Percentiles rank a stretch among this genome's conserved stretches.
These are phyloP conservation scores for Keiferia lycopersicella DNA, from an alignment of 2,888 invertebrate genomes.

Conservation along the genomic window DNA sequence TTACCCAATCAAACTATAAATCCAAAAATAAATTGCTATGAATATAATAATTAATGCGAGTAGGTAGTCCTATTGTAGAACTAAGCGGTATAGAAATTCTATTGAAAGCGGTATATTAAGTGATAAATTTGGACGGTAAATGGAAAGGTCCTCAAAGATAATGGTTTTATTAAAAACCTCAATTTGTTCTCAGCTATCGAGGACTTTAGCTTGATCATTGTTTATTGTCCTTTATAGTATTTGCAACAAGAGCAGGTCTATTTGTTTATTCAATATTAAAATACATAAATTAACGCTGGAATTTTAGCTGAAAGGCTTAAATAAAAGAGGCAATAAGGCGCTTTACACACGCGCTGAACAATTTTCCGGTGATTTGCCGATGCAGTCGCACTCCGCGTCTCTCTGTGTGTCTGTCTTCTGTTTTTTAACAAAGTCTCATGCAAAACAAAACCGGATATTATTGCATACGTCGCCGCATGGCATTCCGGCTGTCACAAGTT, in stretches of 20 bases:
- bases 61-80: background rate
- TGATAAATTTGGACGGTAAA: constrained; percentile 20
- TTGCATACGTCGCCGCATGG: no score
- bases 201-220: background rate
- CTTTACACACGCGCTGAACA: no score
- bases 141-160: constrained; percentile 3
- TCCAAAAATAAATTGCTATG: background rate
- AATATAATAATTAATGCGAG: constrained; percentile 4
- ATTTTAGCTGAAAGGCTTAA: background rate
- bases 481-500: no score
- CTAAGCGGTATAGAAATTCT: constrained; percentile 10
- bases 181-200: constrained; percentile 12
- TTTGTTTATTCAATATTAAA: background rate
- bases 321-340: no score
- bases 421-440: no score
- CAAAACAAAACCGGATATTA: no score
- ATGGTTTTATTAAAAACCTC: constrained; percentile 21
- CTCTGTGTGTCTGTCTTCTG: no score
- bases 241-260: background rate
- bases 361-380: no score
- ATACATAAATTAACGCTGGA: background rate
- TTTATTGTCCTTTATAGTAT: background rate
- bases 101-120: constrained; percentile 19
- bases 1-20: background rate
- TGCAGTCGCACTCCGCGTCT: no score